Evolutionary conservation across 2,113 vertebrate genomes (phyloP), one percentile per base, ranked within the genome.

Genomic region (Onychostoma macrolepis): DNA sequence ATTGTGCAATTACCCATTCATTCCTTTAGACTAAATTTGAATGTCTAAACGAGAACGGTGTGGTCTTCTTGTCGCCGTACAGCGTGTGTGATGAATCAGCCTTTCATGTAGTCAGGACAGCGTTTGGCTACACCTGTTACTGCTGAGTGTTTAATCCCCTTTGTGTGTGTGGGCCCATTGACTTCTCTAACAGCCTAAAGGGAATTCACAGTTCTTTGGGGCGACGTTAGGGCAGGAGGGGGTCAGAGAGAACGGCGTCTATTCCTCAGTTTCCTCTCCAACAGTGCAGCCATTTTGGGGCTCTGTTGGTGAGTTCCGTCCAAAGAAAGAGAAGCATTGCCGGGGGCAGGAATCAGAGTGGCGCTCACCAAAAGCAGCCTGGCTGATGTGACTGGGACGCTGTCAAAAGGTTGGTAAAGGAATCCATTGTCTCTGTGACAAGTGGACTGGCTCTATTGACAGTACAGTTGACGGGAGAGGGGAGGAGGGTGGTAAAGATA

Each of bases 371-470:
- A 92, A 92, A 91, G 91, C 88, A 90, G 93, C 94, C 92, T 93
- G 93, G 93, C 92, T 94, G 93, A 92, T 93, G 84, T 90, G 94
- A 93, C 93, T 92, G 90, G 89, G 89, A 90, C 45, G 90, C 89
- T 85, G 90, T 94, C 92, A 94, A 94, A 84, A 94, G 90, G 90
- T 88, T 93, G 92, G 93, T 86, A 95, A 93, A 93, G 90, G 89
- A 91, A 72, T 45, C 90, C 93, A 93, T 95, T 95, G 94, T 95
- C 89, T 91, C 90, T 87, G 71, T 95, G 94, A 96, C 94, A 95
- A 95, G 95, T 95, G 94, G 92, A 94, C 95, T 93, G 92, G 93
- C 92, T 94, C 95, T 95, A 96, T 95, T 95, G 94, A 95, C 94
- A 94, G 94, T 95, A 95, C 94, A 95, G 95, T 94, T 94, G 92